phyloP scores from a whole-genome alignment of 35 echinoderm and acorn worm genomes.

The Apostichopus californicus region DNA sequence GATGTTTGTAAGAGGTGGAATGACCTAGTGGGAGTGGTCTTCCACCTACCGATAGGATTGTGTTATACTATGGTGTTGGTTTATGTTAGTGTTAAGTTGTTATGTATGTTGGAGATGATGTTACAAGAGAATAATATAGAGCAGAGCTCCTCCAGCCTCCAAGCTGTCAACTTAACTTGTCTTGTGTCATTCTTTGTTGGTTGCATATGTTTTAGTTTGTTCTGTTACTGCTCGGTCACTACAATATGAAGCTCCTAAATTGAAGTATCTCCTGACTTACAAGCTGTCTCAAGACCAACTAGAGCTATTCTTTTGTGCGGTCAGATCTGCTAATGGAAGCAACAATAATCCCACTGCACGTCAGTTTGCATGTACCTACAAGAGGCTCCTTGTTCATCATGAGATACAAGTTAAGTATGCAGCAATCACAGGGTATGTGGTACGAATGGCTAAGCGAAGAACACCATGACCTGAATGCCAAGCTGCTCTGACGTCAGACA shows the following conservation, averaged over 20 bases:
- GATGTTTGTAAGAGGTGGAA: too few relatives aligned
- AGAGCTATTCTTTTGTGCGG: constrained; percentile 58
- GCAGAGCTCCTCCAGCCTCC: too few relatives aligned
- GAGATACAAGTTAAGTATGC: neutral
- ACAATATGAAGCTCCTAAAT: neutral
- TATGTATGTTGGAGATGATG: too few relatives aligned
- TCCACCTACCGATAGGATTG: too few relatives aligned
- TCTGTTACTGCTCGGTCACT: too few relatives aligned
- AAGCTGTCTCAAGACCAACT: constrained; percentile 71
- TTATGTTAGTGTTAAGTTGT: too few relatives aligned
- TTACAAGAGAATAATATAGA: too few relatives aligned
- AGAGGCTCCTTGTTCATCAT: constrained; percentile 18
- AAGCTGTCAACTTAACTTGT: too few relatives aligned
- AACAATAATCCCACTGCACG: constrained; percentile 66
- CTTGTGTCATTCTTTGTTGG: too few relatives aligned
- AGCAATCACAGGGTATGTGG: neutral
- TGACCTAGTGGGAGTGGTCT: too few relatives aligned
- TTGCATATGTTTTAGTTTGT: too few relatives aligned
- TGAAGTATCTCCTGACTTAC: constrained; percentile 67
- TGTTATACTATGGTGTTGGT: too few relatives aligned
- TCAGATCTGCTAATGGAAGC: constrained; percentile 2
- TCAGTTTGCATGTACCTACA: constrained; percentile 35
- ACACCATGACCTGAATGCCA: constrained; percentile 45
- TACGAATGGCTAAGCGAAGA: constrained; percentile 32
- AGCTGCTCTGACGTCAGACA: constrained; percentile 7